These are phyloP conservation scores for Callosobruchus maculatus DNA, from an alignment of 2,888 invertebrate species.

Conservation along the genomic window DNA sequence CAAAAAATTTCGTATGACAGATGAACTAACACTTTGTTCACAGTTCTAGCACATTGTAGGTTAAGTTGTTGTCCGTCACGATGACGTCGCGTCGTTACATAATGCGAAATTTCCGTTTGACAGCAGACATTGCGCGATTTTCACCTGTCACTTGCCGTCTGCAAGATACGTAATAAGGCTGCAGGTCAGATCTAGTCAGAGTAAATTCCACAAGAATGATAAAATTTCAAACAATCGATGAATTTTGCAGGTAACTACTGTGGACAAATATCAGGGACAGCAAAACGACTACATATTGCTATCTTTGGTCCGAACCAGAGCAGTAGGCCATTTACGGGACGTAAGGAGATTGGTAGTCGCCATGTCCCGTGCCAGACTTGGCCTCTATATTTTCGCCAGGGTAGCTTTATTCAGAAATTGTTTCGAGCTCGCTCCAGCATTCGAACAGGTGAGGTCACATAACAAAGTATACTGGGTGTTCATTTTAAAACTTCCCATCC, in stretches of 20 bases:
- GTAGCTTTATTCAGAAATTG: constrained; percentile 93
- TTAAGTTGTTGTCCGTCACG: too few species aligned
- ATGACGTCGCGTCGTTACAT: too few species aligned
- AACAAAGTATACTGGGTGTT: background rate
- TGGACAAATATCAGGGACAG: constrained; percentile 99
- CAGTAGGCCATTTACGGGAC: constrained; percentile 97
- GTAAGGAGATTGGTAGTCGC: constrained; percentile 95
- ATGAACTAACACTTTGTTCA: too few species aligned
- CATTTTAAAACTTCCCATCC: too few species aligned
- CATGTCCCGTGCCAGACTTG: constrained; percentile 94
- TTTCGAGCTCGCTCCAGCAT: constrained; percentile 93
- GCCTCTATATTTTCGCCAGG: constrained; percentile 93
- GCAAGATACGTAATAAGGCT: too few species aligned
- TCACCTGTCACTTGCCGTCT: too few species aligned
- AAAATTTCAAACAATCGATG: background rate
- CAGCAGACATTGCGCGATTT: too few species aligned
- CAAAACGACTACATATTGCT: constrained; percentile 98
- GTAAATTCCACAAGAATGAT: too few species aligned
- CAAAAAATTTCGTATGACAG: too few species aligned
- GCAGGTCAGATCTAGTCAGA: too few species aligned
- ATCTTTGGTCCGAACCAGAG: constrained; percentile 91
- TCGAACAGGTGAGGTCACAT: constrained; percentile 66
- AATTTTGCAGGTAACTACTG: constrained; percentile 74
- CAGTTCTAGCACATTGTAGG: too few species aligned
- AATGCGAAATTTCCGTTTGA: too few species aligned